phyloP scores from a whole-genome alignment of 2,797 vertebrate species.

The Lophotriccus pileatus region DNA sequence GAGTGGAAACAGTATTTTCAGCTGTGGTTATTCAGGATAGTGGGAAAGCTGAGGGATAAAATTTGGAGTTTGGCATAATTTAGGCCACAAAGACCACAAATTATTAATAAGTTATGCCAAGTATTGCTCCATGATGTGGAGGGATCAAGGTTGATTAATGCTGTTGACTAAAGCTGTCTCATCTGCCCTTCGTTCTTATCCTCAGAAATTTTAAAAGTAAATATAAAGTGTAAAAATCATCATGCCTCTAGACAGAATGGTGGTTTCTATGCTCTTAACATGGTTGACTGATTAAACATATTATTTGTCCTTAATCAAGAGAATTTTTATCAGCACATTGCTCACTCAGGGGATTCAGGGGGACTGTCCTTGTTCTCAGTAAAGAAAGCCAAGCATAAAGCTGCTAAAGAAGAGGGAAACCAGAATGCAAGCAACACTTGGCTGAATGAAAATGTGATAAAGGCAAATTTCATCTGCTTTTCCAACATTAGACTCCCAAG shows the following conservation, averaged over 20 bases:
- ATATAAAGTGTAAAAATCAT: neutral
- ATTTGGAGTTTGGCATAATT: neutral
- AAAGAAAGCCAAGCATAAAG: neutral
- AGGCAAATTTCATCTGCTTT: neutral
- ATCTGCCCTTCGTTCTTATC: neutral
- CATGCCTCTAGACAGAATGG: neutral
- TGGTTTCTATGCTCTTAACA: neutral
- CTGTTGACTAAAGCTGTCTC: neutral
- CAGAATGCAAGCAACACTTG: neutral
- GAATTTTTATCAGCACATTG: neutral
- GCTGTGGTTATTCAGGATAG: neutral
- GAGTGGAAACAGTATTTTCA: neutral
- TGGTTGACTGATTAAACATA: neutral
- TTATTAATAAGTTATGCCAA: neutral
- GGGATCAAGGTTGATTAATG: neutral
- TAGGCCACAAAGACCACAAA: neutral
- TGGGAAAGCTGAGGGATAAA: neutral
- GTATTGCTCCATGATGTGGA: neutral
- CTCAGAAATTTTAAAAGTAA: neutral
- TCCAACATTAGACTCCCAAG: neutral
- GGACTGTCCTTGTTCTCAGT: neutral
- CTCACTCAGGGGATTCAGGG: neutral
- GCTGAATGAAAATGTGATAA: neutral
- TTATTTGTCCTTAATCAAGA: neutral
- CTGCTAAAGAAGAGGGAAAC: neutral